These are phyloP conservation scores for Pyrocephalus nanus DNA, from an alignment of 2,797 vertebrate genomes.

Conservation along the genomic window DNA sequence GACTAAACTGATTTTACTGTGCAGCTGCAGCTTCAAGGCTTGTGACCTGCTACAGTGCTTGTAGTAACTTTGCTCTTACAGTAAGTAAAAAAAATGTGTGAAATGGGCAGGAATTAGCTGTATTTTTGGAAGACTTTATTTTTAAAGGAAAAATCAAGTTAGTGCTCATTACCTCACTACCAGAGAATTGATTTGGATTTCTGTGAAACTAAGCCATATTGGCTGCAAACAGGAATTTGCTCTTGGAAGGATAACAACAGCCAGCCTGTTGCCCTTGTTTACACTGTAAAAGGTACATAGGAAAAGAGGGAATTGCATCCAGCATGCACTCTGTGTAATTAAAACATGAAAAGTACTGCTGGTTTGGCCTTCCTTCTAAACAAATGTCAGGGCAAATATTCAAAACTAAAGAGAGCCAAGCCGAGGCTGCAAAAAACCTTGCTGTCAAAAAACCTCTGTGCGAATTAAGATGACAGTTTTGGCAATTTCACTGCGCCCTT, in stretches of 20 bases:
- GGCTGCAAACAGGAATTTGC: constrained; percentile 59
- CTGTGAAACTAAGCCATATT: constrained; percentile 52
- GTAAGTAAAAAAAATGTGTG: constrained; percentile 3
- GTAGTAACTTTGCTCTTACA: background rate
- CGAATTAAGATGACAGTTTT: background rate
- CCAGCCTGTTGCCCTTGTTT: constrained; percentile 64
- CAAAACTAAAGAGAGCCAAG: constrained; percentile 7
- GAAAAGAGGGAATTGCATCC: constrained; percentile 21
- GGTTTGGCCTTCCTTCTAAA: constrained; percentile 54
- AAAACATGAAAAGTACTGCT: constrained; percentile 59
- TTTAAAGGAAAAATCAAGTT: constrained; percentile 41
- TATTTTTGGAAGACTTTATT: constrained; percentile 26
- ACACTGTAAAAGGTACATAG: constrained; percentile 50
- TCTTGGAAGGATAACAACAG: constrained; percentile 61
- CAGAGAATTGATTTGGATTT: constrained; percentile 31
- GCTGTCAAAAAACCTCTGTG: background rate
- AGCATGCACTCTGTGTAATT: background rate
- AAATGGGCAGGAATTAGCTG: constrained; percentile 8
- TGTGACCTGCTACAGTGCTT: background rate
- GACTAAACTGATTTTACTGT: background rate
- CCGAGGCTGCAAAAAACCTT: background rate
- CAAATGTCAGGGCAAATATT: constrained; percentile 38
- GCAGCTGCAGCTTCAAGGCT: background rate
- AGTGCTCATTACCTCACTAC: constrained; percentile 41
- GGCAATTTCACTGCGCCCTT: background rate